Evolutionary conservation across 2,113 vertebrate genomes (phyloP), one percentile per base, ranked within the genome.

Genomic region (Melanotaenia duboulayi): DNA sequence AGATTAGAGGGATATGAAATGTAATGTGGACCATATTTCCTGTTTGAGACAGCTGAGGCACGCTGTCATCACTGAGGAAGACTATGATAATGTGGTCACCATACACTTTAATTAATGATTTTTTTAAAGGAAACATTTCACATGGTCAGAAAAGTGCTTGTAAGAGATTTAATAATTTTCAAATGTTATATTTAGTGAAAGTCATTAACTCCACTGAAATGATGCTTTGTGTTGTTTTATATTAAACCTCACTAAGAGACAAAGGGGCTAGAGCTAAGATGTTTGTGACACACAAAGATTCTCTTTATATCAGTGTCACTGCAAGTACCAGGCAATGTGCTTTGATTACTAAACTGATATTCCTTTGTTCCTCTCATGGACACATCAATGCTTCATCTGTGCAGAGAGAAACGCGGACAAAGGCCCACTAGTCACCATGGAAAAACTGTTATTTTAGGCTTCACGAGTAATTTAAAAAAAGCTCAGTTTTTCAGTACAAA

Each of bases 301-400:
- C 65, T 87, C 68, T 85, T 90, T 88, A 61, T 89, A 81, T 66
- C 74, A 0, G 51, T 65, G 81, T 76, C 74, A 51, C 66, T 42
- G 75, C 23, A 5, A 67, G 83, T 69, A 80, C 84, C 85, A 86
- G 85, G 74, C 76, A 55, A 52, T 72, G 80, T 64, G 70, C 64
- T 60, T 32, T 68, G 71, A 57, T 63, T 69, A 13, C 48, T 44
- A 62, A 70, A 79, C 83, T 83, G 83, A 71, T 44, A n/a, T 22
- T 1, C 76, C 81, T 89, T 82, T 89, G 81, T 90, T 85, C 22
- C 67, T 25, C 24, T 37, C 58, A 8, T 19, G 70, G 76, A 61
- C 44, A 68, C 59, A 86, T 88, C 78, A 89, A 68, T 8, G 57
- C 51, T 76, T 82, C n/a, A 52, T 55, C 42, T 89, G 73, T 80